Percentiles rank a stretch among this genome's conserved stretches.
These are phyloP conservation scores for Luehdorfia chinensis DNA, from an alignment of 1,140 invertebrate species.

Conservation along the genomic window DNA sequence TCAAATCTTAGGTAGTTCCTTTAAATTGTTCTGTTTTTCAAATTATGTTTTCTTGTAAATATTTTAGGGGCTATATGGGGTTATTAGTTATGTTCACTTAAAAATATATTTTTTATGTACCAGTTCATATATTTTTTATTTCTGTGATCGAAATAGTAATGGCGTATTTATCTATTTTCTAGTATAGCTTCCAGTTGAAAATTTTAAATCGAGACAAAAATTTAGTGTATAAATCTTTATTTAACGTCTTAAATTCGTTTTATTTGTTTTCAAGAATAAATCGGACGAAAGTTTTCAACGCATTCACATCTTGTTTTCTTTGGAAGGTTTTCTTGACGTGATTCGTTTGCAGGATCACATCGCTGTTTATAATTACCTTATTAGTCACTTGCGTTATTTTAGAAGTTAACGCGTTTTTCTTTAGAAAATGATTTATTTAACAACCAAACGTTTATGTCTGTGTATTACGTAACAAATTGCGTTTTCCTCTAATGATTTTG, in stretches of 20 bases:
- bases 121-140: too few species aligned
- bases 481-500: slow-evolving; percentile 53
- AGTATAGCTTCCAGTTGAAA: too few species aligned
- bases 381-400: not conserved
- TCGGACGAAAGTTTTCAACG: slow-evolving; percentile 25
- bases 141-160: too few species aligned
- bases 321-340: slow-evolving; percentile 26
- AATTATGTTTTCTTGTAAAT: not conserved
- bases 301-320: slow-evolving; percentile 29
- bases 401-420: not conserved
- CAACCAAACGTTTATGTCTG: not conserved
- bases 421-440: not conserved
- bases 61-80: too few species aligned
- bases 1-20: too few species aligned
- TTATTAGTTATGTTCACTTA: too few species aligned
- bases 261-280: slow-evolving; percentile 21
- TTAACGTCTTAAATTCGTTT: too few species aligned
- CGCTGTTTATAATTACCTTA: not conserved
- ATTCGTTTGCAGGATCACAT: slow-evolving; percentile 1
- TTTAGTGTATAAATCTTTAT: too few species aligned
- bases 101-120: too few species aligned
- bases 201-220: too few species aligned
- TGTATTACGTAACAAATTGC: slow-evolving; percentile 14
- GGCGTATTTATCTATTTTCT: too few species aligned
- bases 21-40: not conserved